A percentile compares a stretch with the other conserved stretches of the same genome.
Conservation (phyloP, 2,797 vertebrate genomes). For the Gymnopithys bicolor region DNA sequence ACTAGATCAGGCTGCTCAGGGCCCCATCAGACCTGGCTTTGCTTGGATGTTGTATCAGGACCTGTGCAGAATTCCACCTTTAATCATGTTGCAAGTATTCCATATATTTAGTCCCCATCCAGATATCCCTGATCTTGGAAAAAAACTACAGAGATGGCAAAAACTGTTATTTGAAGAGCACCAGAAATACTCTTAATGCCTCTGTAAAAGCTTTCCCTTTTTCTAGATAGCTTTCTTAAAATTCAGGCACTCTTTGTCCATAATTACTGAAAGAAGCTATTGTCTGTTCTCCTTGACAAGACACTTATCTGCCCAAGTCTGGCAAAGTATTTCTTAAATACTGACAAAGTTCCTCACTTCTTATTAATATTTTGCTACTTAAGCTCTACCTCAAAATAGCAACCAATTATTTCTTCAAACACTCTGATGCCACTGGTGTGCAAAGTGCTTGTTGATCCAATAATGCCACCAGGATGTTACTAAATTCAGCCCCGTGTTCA, state of each 20-base stretch:
- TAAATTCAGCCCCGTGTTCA: background rate
- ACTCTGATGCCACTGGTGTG: background rate
- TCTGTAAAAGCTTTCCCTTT: background rate
- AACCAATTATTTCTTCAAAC: conserved; percentile 49
- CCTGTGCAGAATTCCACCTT: background rate
- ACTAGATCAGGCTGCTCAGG: background rate
- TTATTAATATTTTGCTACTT: background rate
- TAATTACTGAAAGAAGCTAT: conserved; percentile 1
- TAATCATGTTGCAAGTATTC: background rate
- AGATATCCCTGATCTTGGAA: background rate
- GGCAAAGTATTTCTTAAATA: background rate
- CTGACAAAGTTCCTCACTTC: background rate
- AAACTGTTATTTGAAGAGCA: background rate
- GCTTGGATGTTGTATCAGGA: background rate
- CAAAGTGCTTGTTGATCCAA: conserved; percentile 35
- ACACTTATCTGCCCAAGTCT: background rate
- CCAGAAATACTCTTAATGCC: background rate
- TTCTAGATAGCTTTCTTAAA: background rate
- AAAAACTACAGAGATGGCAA: background rate
- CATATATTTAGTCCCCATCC: background rate
- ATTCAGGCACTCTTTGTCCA: background rate
- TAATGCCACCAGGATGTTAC: conserved; percentile 5
- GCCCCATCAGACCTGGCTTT: background rate
- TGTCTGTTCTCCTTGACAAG: background rate
- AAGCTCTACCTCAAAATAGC: conserved; percentile 9